phyloP scores from a whole-genome alignment of 2,888 invertebrate genomes.

The Sialis lutaria region DNA sequence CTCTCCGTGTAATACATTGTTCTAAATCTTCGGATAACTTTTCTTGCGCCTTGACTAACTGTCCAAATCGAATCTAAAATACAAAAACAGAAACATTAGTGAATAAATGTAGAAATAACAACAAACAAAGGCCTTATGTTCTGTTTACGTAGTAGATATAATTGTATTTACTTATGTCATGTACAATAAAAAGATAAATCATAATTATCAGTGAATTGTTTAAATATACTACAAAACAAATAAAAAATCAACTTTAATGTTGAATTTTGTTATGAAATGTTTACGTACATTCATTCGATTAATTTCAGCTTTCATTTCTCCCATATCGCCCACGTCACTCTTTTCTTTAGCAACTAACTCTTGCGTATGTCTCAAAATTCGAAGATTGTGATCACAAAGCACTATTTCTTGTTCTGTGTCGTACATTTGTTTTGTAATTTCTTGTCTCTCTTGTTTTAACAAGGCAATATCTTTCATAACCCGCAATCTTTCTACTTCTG shows the following conservation, averaged over 20 bases:
- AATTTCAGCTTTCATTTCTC: constrained; percentile 62
- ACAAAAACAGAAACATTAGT: background rate
- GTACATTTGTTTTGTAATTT: constrained; percentile 42
- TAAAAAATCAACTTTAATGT: background rate
- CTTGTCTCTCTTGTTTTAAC: constrained; percentile 45
- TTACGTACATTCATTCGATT: constrained; percentile 58
- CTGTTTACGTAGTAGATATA: background rate
- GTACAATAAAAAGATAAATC: background rate
- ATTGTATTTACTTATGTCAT: background rate
- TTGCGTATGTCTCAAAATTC: constrained; percentile 53
- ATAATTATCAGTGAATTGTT: background rate
- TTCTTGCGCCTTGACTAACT: constrained; percentile 36
- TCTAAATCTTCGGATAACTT: constrained; percentile 44
- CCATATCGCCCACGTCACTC: constrained; percentile 49
- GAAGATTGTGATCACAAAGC: constrained; percentile 67
- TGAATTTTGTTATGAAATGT: background rate
- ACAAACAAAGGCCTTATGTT: background rate
- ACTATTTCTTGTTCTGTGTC: constrained; percentile 46
- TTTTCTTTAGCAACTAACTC: constrained; percentile 47
- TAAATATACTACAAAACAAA: background rate
- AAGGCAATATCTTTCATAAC: constrained; percentile 49
- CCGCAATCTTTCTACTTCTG: constrained; percentile 47
- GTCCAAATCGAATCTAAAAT: constrained; percentile 25
- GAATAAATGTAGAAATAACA: background rate
- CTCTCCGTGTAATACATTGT: constrained; percentile 42